These are phyloP conservation scores for Caenorhabditis uteleia DNA, from an alignment of 2,888 invertebrate species.

Conservation along the genomic window DNA sequence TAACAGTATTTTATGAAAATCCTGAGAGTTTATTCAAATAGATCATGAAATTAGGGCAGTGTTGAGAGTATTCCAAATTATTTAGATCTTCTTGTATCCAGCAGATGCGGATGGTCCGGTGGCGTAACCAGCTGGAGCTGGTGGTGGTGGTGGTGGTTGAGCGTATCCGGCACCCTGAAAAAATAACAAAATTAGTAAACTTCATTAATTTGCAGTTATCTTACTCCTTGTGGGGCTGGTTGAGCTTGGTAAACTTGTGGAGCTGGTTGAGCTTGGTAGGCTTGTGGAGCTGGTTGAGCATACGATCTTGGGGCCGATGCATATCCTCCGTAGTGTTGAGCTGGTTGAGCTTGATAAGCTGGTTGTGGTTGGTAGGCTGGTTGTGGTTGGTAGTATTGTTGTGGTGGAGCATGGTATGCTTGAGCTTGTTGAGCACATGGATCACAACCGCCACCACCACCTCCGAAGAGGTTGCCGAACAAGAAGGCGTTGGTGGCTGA, in stretches of 20 bases:
- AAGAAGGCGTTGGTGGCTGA: constrained; percentile 37
- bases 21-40: constrained; percentile 1
- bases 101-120: constrained; percentile 16
- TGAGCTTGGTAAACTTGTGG: constrained; percentile 15
- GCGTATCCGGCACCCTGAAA: constrained; percentile 10
- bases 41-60: neutral
- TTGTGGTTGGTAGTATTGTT: constrained; percentile 15
- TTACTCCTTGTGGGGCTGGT: constrained; percentile 11
- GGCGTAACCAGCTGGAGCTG: constrained; percentile 23
- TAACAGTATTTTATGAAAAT: no score
- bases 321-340: no score
- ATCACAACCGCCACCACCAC: constrained; percentile 35
- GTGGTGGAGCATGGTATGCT: constrained; percentile 26
- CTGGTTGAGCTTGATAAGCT: constrained; percentile 13
- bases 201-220: neutral
- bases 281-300: constrained; percentile 20
- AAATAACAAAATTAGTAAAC: no score
- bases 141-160: constrained; percentile 36
- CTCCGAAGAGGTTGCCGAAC: constrained; percentile 35
- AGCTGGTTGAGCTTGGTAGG: constrained; percentile 14
- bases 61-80: constrained; percentile 4
- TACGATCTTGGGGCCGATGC: constrained; percentile 1
- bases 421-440: constrained; percentile 28
- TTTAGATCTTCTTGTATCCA: constrained; percentile 30
- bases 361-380: constrained; percentile 24